phyloP scores from a whole-genome alignment of 2,797 vertebrate genomes.

The Choloepus didactylus region DNA sequence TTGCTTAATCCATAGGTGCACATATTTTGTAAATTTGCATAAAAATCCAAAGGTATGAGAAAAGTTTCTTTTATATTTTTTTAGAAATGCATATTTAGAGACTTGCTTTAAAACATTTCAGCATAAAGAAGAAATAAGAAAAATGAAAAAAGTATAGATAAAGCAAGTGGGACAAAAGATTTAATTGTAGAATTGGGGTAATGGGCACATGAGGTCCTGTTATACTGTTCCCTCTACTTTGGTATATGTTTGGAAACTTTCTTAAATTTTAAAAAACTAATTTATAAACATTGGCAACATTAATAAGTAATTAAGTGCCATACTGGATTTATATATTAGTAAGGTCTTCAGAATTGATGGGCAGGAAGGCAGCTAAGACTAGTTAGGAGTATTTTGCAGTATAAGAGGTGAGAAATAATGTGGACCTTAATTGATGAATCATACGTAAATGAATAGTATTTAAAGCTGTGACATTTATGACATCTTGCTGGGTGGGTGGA shows the following conservation, averaged over 20 bases:
- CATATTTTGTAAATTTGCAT: neutral
- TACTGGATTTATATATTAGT: neutral
- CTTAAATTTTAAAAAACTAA: neutral
- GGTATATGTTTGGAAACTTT: neutral
- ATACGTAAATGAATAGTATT: neutral
- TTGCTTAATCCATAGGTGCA: neutral
- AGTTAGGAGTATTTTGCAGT: neutral
- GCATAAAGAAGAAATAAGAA: neutral
- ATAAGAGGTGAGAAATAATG: neutral
- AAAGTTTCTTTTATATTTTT: neutral
- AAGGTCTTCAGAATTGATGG: neutral
- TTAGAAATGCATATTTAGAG: neutral
- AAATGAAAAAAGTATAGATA: neutral
- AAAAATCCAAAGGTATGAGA: neutral
- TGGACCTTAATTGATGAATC: neutral
- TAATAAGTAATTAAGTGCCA: neutral
- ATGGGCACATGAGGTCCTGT: neutral
- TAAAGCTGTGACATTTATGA: neutral
- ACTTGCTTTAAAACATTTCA: constrained; percentile 19
- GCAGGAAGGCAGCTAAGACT: neutral
- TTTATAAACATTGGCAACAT: neutral
- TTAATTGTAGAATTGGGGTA: neutral
- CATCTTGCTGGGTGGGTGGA: neutral
- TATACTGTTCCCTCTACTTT: neutral
- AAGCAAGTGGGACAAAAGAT: neutral